phyloP scores from a whole-genome alignment of 1,140 invertebrate species.

The Chrysomallon squamiferum region DNA sequence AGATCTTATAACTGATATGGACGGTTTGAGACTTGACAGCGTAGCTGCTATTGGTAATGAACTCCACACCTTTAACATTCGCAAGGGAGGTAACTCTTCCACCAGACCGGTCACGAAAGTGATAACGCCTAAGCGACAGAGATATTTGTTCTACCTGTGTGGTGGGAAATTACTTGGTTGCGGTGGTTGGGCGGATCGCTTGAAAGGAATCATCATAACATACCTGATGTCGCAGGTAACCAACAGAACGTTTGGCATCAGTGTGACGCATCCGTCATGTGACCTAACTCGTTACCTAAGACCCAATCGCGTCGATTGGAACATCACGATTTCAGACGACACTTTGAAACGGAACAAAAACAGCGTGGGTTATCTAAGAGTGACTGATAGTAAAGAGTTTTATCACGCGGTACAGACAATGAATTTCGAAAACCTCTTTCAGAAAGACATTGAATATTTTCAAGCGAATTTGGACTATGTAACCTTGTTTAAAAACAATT shows the following conservation, averaged over 20 bases:
- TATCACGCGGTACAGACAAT: background rate
- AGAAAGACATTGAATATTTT: constrained; percentile 7
- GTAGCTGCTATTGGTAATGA: too few species aligned
- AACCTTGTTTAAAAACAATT: constrained; percentile 3
- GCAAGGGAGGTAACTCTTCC: too few species aligned
- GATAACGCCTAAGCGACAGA: too few species aligned
- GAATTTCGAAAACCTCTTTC: constrained; percentile 2
- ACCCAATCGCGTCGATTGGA: constrained; percentile 18
- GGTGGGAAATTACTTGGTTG: background rate
- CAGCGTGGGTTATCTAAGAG: background rate
- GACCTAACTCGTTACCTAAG: background rate
- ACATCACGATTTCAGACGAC: background rate
- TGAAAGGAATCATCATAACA: constrained; percentile 16
- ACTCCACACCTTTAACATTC: too few species aligned
- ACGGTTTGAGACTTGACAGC: too few species aligned
- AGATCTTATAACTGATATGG: too few species aligned
- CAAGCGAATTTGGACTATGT: constrained; percentile 12
- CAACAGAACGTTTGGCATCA: constrained; percentile 16
- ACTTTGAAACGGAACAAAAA: background rate
- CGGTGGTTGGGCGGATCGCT: constrained; percentile 17
- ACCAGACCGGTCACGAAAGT: too few species aligned
- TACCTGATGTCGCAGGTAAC: constrained; percentile 22
- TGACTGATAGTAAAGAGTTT: background rate
- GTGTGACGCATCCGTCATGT: constrained; percentile 8
- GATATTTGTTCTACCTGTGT: too few species aligned